Base-by-base conservation (phyloP, 2,888 invertebrate genomes). In the Pasiphila rectangulata region DNA sequence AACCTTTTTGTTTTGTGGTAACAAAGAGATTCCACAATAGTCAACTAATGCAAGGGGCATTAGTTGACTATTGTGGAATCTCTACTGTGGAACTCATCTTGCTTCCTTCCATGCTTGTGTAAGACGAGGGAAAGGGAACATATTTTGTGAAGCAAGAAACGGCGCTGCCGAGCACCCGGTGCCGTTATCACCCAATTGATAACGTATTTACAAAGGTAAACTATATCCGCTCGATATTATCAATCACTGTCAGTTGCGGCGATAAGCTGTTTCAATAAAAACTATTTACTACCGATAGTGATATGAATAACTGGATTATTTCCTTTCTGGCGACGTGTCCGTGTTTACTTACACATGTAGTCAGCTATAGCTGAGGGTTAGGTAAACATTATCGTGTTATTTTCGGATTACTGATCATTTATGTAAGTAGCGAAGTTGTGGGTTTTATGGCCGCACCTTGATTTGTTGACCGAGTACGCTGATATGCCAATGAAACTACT, bases 301-400 rank as follows among this genome's bases (percentile, higher is more conserved):
- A 65, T 80, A 64, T 80, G 71, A 79, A 79, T 77, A 73, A 68
- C 62, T 57, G 83, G 83, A 83, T 83, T 83, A 83, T 79, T 69
- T 74, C 72, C 69, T 67, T 74, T 79, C 64, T 72, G 64, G 49
- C 59, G 59, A 55, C 56, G 49, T 61, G 47, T 57, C 53, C 43
- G 51, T 80, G 63, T 81, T 81, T 79, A 64, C 73, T 69, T 70
- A 83, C 83, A 83, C 83, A 77, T 83, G 83, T 83, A 62, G 51
- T 48, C 39, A 10, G 17, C 16, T 66, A 61, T 67, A 64, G 47
- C 45, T 35, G 40, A 32, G 52, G 55, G 55, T 48, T 57, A 34
- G 25, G 59, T 62, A 59, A 64, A 69, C 50, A 67, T 67, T 54
- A 56, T 45, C 37, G 44, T 44, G 27, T 53, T 50, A 48, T 46